These are phyloP conservation scores for Neotoxoptera formosana DNA, from an alignment of 1,140 invertebrate genomes.

Conservation along the genomic window DNA sequence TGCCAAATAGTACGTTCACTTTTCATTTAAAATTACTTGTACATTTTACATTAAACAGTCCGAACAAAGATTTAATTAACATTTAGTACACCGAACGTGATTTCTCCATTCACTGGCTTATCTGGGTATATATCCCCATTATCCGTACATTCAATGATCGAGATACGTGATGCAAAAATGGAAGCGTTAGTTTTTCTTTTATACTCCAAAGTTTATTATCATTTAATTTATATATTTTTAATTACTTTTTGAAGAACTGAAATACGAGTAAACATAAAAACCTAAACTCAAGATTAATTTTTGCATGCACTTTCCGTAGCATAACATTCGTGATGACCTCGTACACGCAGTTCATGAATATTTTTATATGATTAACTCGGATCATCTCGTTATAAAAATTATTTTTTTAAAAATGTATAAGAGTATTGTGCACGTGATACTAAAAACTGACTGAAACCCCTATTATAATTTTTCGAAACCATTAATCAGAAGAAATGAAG, in stretches of 20 bases:
- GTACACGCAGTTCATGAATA: not conserved
- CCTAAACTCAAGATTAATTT: conserved; percentile 1
- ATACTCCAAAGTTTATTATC: conserved; percentile 5
- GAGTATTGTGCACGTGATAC: not conserved
- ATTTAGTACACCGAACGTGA: conserved; percentile 27
- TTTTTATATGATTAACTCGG: not conserved
- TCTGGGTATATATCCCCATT: not conserved
- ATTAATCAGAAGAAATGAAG: conserved; percentile 21
- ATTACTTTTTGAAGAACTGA: not conserved
- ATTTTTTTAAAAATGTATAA: not conserved
- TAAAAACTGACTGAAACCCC: not conserved
- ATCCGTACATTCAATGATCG: not conserved
- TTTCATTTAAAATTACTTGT: conserved; percentile 36
- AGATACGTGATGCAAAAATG: conserved; percentile 12
- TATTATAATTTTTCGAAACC: not conserved
- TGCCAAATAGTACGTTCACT: not conserved
- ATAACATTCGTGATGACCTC: not conserved
- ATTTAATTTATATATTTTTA: conserved; percentile 28
- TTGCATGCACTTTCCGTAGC: not conserved
- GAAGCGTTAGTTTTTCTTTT: not conserved
- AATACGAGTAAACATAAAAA: conserved; percentile 7
- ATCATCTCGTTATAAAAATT: conserved; percentile 10
- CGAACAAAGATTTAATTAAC: conserved; percentile 12
- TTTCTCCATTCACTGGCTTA: conserved; percentile 29
- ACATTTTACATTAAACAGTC: conserved; percentile 19